phyloP scores from a whole-genome alignment of 2,113 vertebrate species.

The Haemorhous mexicanus region DNA sequence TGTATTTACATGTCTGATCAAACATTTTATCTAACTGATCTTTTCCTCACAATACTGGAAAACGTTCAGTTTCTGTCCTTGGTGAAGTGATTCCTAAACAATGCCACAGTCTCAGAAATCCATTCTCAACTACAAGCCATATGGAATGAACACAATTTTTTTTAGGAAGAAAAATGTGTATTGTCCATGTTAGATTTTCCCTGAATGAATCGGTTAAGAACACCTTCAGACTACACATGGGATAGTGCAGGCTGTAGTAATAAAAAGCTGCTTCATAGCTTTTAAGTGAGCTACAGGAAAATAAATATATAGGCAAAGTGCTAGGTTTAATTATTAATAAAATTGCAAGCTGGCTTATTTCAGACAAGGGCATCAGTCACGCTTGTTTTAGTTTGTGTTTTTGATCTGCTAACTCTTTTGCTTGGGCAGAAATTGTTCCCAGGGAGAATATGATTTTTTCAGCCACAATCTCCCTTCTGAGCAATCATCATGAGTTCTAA shows the following conservation, averaged over 20 bases:
- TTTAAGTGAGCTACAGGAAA: background rate
- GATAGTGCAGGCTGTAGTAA: background rate
- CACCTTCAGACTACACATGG: background rate
- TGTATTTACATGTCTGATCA: background rate
- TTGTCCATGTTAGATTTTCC: background rate
- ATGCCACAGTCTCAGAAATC: background rate
- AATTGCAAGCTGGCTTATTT: slow-evolving; percentile 17
- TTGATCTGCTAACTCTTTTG: background rate
- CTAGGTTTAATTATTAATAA: background rate
- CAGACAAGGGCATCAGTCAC: background rate
- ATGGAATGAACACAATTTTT: background rate
- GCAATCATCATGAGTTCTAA: background rate
- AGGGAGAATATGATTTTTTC: background rate
- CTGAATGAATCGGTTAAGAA: background rate
- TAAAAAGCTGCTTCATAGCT: background rate
- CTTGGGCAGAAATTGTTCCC: background rate
- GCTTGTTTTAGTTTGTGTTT: slow-evolving; percentile 19
- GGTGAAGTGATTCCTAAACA: background rate
- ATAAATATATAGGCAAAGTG: background rate
- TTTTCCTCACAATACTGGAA: background rate
- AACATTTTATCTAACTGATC: background rate
- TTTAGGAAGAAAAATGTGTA: background rate
- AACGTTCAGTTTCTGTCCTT: background rate
- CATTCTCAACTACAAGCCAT: background rate
- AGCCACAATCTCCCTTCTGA: background rate